Evolutionary conservation across 2,797 vertebrate species (phyloP), one percentile per base, ranked within the genome.

Genomic region (Hippopotamyrus pictus): DNA sequence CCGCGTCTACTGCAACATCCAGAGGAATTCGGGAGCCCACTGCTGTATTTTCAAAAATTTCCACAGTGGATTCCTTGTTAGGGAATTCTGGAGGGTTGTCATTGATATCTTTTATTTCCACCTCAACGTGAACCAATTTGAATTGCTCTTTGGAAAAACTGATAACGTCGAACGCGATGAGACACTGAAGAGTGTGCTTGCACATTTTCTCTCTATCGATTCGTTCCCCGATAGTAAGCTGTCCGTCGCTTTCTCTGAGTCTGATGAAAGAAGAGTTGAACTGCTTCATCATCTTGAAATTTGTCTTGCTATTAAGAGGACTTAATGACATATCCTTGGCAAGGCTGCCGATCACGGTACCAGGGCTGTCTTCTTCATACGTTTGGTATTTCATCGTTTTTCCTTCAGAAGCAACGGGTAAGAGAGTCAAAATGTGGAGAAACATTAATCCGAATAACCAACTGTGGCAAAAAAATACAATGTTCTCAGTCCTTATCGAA

Each of bases 91-190:
- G 98, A 25, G 97, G 95, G 84, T 99, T 97, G 95, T 99, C 98
- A 54, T 99, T 99, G 90, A 99, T 96, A 95, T 99, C 98, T 87
- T 97, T 97, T 96, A 99, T 97, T 96, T 99, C 97, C 94, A 99
- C 96, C 94, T 99, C 98, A 91, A 99, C 97, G 92, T 99, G 98
- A 88, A 99, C 95, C 91, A 99, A 96, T 90, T 97, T 97, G 94
- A 97, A 98, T 89, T 97, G 97, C 94, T 97, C 97, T 89, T 96
- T 96, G 37, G 96, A 97, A 93, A 98, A 97, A 92, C 97, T 98
- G 94, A 99, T 97, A 94, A 99, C 98, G 90, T 99, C 98, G 93
- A 99, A 97, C 53, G 97, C 96, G 91, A 99, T 95, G 91, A 97
- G 93, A 90, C 98, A 99, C 92, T 96, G 96, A 0, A 94, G 94